Evolutionary conservation across 2,113 vertebrate genomes (phyloP).

Genomic region (Toxostoma redivivum): DNA sequence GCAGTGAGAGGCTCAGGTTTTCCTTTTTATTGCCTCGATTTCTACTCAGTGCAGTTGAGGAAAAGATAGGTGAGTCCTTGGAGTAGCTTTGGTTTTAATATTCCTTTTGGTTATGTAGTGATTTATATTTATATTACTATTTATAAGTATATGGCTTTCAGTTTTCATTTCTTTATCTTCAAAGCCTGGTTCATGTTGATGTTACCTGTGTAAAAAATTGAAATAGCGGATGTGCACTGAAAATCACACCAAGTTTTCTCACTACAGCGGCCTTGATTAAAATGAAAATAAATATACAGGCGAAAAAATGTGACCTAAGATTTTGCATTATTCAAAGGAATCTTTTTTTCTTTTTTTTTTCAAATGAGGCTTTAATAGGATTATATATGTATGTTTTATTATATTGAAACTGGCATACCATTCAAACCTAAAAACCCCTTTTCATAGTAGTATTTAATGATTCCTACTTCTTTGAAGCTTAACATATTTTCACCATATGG

Average conservation of each 20-base stretch:
- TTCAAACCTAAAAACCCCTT: conserved; percentile 12
- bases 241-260: not conserved
- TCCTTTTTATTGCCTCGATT: not conserved
- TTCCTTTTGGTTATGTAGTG: not conserved
- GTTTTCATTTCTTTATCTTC: not conserved
- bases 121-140: no score
- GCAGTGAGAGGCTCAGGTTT: not conserved
- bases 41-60: not conserved
- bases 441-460: conserved; percentile 36
- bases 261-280: not conserved
- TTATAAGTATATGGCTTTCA: not conserved
- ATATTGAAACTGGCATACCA: conserved; percentile 43
- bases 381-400: conserved; percentile 8
- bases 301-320: not conserved
- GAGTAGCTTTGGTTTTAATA: not conserved
- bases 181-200: not conserved
- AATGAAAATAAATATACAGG: not conserved
- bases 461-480: conserved; percentile 49
- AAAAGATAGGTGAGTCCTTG: not conserved
- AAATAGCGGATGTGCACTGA: not conserved
- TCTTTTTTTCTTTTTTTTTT: not conserved
- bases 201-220: not conserved
- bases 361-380: not conserved
- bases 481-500: conserved; percentile 60
- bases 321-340: not conserved